A percentile compares a stretch with the other conserved stretches of the same genome.
These are phyloP conservation scores for Fratercula arctica DNA, from an alignment of 2,797 vertebrate species.

Conservation along the genomic window DNA sequence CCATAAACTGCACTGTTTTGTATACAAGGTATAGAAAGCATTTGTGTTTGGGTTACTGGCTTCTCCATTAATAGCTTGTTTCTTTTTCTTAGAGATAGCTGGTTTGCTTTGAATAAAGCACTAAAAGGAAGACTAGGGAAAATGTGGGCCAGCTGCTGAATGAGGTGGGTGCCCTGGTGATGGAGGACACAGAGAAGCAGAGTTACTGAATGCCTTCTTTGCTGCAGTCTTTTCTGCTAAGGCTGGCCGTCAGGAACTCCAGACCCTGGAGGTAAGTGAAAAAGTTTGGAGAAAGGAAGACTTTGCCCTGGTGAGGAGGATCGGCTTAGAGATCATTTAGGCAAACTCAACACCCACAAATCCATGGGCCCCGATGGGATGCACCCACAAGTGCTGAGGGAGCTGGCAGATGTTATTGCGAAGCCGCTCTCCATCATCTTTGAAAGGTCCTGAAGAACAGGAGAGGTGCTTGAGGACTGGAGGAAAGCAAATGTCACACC, in stretches of 20 bases:
- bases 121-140: not conserved
- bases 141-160: not conserved
- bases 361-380: not conserved
- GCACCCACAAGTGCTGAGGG: not conserved
- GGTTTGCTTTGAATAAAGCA: not conserved
- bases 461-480: not conserved
- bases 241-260: not conserved
- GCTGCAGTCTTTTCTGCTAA: not conserved
- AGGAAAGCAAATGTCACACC: not conserved
- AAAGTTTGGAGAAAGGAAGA: not conserved
- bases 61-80: not conserved
- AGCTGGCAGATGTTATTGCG: not conserved
- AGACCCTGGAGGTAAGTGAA: not conserved
- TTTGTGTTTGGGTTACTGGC: not conserved
- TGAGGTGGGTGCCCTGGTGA: not conserved
- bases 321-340: not conserved
- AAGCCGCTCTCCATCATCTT: not conserved
- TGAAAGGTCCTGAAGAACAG: not conserved
- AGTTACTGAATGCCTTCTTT: not conserved
- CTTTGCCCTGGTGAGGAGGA: not conserved
- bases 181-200: not conserved
- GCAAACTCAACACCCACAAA: not conserved
- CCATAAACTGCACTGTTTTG: not conserved
- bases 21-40: not conserved
- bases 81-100: not conserved